Conservation (phyloP, 2,888 invertebrate species). For the Neoscelio sp. region DNA sequence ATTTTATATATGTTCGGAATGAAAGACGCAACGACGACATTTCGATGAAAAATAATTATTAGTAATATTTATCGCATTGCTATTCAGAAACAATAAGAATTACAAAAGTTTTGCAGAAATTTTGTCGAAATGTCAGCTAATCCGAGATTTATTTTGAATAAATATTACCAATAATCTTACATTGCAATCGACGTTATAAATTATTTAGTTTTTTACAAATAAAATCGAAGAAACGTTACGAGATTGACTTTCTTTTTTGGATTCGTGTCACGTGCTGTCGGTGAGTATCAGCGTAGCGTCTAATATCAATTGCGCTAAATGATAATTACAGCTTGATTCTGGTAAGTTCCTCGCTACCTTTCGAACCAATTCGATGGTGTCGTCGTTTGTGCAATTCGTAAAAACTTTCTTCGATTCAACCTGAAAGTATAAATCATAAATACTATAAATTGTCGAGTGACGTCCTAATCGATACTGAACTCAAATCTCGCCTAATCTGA, state of each 20-base stretch:
- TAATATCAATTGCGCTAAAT: slow-evolving; percentile 79
- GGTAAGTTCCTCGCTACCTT: slow-evolving; percentile 76
- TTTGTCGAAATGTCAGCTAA: slow-evolving; percentile 2
- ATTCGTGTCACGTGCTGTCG: slow-evolving; percentile 70
- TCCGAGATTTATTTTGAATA: not conserved
- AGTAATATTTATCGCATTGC: slow-evolving; percentile 1
- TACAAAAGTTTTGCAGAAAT: slow-evolving; percentile 21
- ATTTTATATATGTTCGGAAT: not conserved
- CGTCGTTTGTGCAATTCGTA: slow-evolving; percentile 78
- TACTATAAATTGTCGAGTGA: not conserved
- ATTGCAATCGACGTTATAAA: not conserved
- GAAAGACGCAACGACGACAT: not conserved
- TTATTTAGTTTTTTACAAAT: slow-evolving; percentile 19
- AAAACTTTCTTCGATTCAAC: slow-evolving; percentile 73
- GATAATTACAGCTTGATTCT: slow-evolving; percentile 77
- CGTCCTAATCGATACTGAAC: too few relatives aligned
- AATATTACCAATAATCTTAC: slow-evolving; percentile 10
- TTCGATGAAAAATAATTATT: slow-evolving; percentile 2
- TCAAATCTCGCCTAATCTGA: too few relatives aligned
- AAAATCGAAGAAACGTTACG: not conserved
- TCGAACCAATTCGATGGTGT: slow-evolving; percentile 78
- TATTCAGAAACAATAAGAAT: not conserved
- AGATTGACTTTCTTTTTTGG: not conserved
- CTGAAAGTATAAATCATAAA: slow-evolving; percentile 68
- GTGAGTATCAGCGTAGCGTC: slow-evolving; percentile 79